Percentiles rank a stretch among this genome's conserved stretches.
Conservation (phyloP, 2,797 vertebrate genomes). For the Micropoecilia bifurca region DNA sequence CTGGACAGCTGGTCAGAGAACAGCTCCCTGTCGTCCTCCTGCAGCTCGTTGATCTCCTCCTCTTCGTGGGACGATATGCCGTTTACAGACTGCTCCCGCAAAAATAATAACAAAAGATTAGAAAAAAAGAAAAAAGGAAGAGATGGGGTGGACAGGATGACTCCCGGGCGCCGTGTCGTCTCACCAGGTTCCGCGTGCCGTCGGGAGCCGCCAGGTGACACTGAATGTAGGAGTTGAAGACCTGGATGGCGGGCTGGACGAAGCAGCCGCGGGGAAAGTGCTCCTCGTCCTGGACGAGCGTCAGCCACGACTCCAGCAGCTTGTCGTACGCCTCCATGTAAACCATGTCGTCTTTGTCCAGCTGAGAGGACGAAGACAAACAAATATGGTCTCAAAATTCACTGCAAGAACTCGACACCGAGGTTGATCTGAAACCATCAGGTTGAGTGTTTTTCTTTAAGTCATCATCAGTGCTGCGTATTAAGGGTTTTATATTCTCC, state of each 20-base stretch:
- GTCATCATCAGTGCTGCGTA: neutral
- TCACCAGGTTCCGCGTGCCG: slow-evolving; percentile 97
- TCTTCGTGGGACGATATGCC: slow-evolving; percentile 94
- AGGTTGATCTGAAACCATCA: neutral
- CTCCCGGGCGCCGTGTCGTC: slow-evolving; percentile 28
- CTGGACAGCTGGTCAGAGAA: slow-evolving; percentile 98
- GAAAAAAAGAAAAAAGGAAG: neutral
- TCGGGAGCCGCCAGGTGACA: slow-evolving; percentile 97
- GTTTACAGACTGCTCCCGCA: slow-evolving; percentile 88
- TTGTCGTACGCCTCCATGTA: slow-evolving; percentile 99
- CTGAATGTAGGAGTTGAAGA: slow-evolving; percentile 99
- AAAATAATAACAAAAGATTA: neutral
- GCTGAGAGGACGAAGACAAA: slow-evolving; percentile 66
- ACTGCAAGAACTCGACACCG: neutral
- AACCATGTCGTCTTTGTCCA: slow-evolving; percentile 99
- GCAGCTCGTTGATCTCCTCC: slow-evolving; percentile 98
- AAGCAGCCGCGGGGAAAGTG: slow-evolving; percentile 98
- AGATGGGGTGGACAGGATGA: neutral
- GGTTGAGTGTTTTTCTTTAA: neutral
- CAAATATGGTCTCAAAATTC: neutral
- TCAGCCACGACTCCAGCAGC: slow-evolving; percentile 97
- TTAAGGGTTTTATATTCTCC: too few relatives aligned
- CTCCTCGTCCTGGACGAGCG: slow-evolving; percentile 95
- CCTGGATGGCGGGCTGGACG: slow-evolving; percentile 94
- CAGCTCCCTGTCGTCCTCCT: slow-evolving; percentile 97